These are phyloP conservation scores for Drosophila setosimentum DNA, from an alignment of 2,888 invertebrate genomes.

Conservation along the genomic window DNA sequence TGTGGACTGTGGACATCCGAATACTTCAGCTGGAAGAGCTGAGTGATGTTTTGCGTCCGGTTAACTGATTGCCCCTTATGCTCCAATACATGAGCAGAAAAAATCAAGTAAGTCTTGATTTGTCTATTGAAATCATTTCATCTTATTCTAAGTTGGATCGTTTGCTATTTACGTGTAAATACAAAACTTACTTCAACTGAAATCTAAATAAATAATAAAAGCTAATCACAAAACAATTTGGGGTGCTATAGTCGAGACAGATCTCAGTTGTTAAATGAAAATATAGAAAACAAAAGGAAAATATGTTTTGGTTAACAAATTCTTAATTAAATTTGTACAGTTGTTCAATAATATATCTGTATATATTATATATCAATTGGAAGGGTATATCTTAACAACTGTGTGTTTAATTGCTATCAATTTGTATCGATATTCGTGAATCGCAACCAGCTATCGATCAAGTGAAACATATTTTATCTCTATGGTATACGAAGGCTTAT, in stretches of 20 bases:
- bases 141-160: background rate
- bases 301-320: background rate
- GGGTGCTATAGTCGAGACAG: background rate
- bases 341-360: background rate
- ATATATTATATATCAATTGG: background rate
- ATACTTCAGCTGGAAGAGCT: conserved; percentile 16
- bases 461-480: background rate
- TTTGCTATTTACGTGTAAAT: background rate
- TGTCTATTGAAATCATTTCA: background rate
- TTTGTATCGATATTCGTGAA: background rate
- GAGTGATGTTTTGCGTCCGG: conserved; percentile 12
- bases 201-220: background rate
- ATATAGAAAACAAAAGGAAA: too few relatives aligned
- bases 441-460: background rate
- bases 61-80: background rate
- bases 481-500: background rate
- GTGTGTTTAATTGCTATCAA: background rate
- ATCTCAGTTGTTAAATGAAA: background rate
- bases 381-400: background rate
- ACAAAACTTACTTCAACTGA: background rate
- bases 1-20: conserved; percentile 16
- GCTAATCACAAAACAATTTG: background rate
- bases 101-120: background rate
- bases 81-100: background rate
- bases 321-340: background rate